Percentiles rank a stretch among this genome's conserved stretches.
phyloP scores from a whole-genome alignment of 2,113 vertebrate species.

The Pseudopipra pipra region DNA sequence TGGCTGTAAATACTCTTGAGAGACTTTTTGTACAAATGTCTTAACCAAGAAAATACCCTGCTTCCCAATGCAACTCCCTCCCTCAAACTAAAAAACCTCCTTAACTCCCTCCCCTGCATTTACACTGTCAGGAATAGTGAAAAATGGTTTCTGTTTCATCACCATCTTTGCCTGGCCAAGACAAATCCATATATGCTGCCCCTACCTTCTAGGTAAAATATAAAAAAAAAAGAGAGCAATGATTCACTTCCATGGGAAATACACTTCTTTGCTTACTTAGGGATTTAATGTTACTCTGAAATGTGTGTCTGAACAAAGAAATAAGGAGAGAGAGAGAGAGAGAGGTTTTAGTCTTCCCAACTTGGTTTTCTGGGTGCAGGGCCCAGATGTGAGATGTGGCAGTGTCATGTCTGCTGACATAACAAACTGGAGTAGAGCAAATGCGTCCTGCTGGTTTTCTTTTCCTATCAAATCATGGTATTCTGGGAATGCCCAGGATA shows the following conservation, averaged over 20 bases:
- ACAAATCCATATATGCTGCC: neutral
- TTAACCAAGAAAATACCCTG: neutral
- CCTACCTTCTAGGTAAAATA: neutral
- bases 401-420: neutral
- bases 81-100: neutral
- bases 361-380: neutral
- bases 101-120: neutral
- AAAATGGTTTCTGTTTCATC: neutral
- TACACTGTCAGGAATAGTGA: neutral
- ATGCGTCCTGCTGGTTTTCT: neutral
- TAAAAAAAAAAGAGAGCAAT: neutral
- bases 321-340: neutral
- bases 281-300: neutral
- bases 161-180: neutral
- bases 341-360: neutral
- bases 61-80: neutral
- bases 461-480: neutral
- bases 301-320: neutral
- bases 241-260: neutral
- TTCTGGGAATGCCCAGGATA: constrained; percentile 29
- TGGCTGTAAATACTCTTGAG: neutral
- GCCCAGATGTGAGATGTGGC: neutral
- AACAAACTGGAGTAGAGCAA: neutral
- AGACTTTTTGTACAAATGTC: neutral
- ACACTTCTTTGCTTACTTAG: neutral